phyloP scores from a whole-genome alignment of 2,113 vertebrate genomes.

The Grallaria varia region DNA sequence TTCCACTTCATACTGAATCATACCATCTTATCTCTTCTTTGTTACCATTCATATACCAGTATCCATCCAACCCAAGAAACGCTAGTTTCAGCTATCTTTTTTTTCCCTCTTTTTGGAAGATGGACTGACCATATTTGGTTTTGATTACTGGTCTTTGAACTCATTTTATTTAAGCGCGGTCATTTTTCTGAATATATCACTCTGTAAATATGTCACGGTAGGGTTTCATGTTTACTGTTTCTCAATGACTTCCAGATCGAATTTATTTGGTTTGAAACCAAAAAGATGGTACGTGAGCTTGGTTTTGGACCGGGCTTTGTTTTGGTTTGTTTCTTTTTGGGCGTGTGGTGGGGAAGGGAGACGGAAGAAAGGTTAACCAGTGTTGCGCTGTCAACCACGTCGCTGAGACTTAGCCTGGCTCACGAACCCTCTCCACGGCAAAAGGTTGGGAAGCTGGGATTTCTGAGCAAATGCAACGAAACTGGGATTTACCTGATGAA shows the following conservation, averaged over 20 bases:
- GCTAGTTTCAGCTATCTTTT: background rate
- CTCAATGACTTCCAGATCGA: conserved; percentile 66
- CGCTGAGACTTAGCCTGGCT: background rate
- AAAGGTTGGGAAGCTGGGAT: background rate
- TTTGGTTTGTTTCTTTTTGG: conserved; percentile 36
- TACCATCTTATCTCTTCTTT: background rate
- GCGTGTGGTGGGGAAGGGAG: background rate
- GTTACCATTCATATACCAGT: background rate
- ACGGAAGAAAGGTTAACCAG: conserved; percentile 31
- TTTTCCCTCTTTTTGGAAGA: background rate
- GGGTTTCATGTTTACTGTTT: conserved; percentile 55
- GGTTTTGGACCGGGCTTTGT: conserved; percentile 27
- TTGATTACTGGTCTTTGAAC: conserved; percentile 61
- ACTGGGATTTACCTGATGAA: background rate
- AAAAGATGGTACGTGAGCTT: background rate
- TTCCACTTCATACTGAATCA: background rate
- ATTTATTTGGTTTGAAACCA: conserved; percentile 24
- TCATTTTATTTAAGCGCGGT: conserved; percentile 37
- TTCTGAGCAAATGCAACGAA: background rate
- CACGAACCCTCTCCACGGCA: background rate
- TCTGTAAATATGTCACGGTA: conserved; percentile 29
- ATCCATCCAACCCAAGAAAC: background rate
- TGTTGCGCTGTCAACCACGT: background rate
- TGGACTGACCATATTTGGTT: conserved; percentile 32
- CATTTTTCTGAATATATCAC: conserved; percentile 54